Base-by-base conservation (phyloP, 2,888 invertebrate species). In the Archips xylosteana region DNA sequence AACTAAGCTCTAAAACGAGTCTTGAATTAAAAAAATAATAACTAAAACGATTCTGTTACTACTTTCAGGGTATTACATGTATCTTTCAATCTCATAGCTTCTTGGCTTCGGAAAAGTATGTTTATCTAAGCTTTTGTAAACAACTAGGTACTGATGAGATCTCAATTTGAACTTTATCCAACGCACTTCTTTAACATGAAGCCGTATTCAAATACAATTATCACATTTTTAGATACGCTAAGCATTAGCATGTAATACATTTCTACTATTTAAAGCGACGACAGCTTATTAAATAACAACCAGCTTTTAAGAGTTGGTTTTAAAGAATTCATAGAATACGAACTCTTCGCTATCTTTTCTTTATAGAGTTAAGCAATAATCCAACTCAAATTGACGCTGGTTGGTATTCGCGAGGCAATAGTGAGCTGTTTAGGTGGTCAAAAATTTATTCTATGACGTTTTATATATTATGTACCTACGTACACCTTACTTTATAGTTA, bases 141-240 rank as follows among this genome's bases (percentile, higher is more conserved):
- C 85, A 89, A 91, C 90, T 92, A 92, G 86, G 89, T 92, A 93
- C 87, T 84, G 88, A 88, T 94, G 94, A 94, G 94, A 94, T 94
- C 94, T 92, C 85, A 90, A 90, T 92, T 94, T 94, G 92, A 94
- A 94, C 94, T 93, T 89, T 89, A 89, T 85, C 86, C 87, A 92
- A 90, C 89, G 88, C 88, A 82, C 85, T 83, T 81, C 85, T 80
- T 45, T 82, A 83, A 85, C 81, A 83, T 87, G 88, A 87, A 87
- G 79, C 84, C 77, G 78, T 83, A 84, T 87, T 88, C 89, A 88
- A 89, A 89, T 85, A 85, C 87, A 89, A 89, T 89, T 91, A 92
- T 92, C 92, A 94, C 92, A 92, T 87, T 88, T 84, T 82, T 80
- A 87, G 83, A 88, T 87, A 90, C 84, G 83, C 87, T 88, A 83